phyloP scores from a whole-genome alignment of 2,113 vertebrate species.

The Siphamia tubifer region DNA sequence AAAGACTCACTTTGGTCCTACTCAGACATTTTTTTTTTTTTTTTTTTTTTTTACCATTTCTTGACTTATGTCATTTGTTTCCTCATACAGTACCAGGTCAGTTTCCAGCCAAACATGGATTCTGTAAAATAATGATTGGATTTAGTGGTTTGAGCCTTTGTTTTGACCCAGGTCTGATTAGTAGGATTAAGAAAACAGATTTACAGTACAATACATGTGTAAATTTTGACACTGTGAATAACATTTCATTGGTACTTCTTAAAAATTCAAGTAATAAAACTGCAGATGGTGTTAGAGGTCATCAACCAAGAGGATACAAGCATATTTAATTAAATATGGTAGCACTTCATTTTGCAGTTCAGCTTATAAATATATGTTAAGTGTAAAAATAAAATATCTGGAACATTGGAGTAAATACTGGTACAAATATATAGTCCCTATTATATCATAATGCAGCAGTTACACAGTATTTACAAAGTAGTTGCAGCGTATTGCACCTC shows the following conservation, averaged over 20 bases:
- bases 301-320: too few species aligned
- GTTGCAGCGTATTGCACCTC: conserved; percentile 16
- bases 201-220: conserved; percentile 71
- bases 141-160: conserved; percentile 4
- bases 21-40: not conserved
- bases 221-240: conserved; percentile 50
- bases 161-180: conserved; percentile 60
- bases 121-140: not conserved
- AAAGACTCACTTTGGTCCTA: not conserved
- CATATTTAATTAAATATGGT: not conserved
- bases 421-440: conserved; percentile 25
- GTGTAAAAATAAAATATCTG: not conserved
- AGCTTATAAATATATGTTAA: not conserved
- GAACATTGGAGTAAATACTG: not conserved
- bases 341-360: conserved; percentile 30
- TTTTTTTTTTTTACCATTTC: too few species aligned
- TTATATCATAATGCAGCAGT: not conserved
- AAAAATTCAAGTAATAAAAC: conserved; percentile 47
- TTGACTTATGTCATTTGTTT: not conserved
- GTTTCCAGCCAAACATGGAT: not conserved
- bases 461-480: not conserved
- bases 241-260: conserved; percentile 48
- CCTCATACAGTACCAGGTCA: too few species aligned
- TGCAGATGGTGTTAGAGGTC: conserved; percentile 1
- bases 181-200: conserved; percentile 60